A percentile compares a stretch with the other conserved stretches of the same genome.
phyloP scores from a whole-genome alignment of 2,113 vertebrate genomes.

The Plotosus lineatus region DNA sequence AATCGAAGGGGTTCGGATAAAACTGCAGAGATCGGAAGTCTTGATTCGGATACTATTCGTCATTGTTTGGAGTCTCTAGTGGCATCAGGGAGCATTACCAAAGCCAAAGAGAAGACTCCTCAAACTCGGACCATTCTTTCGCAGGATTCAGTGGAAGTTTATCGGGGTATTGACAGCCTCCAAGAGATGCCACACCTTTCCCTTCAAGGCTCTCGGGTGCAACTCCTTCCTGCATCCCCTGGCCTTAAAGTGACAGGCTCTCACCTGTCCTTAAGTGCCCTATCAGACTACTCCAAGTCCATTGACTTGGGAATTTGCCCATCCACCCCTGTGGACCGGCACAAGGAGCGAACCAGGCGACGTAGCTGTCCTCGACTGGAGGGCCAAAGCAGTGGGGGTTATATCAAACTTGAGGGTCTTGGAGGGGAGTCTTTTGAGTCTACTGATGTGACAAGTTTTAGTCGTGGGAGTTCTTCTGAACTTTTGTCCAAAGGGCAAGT shows the following conservation, averaged over 20 bases:
- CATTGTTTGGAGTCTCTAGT: constrained; percentile 38
- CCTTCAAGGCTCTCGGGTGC: constrained; percentile 62
- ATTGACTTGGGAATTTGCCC: constrained; percentile 59
- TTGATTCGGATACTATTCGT: constrained; percentile 56
- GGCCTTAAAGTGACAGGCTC: constrained; percentile 57
- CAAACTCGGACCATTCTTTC: constrained; percentile 42
- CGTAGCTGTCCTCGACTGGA: constrained; percentile 76
- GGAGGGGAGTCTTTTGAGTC: constrained; percentile 79
- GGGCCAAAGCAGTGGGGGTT: constrained; percentile 77
- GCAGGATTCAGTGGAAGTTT: constrained; percentile 58
- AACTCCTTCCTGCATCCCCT: constrained; percentile 59
- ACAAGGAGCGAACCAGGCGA: constrained; percentile 58
- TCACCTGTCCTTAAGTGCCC: constrained; percentile 60
- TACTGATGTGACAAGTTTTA: constrained; percentile 61
- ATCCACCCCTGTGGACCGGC: constrained; percentile 46
- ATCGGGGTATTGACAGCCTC: constrained; percentile 77
- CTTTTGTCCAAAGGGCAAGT: constrained; percentile 40
- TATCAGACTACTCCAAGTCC: constrained; percentile 64
- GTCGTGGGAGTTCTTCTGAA: constrained; percentile 65
- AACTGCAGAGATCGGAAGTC: constrained; percentile 40
- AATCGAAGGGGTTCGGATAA: constrained; percentile 57
- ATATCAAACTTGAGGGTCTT: constrained; percentile 74
- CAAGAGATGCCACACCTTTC: constrained; percentile 62
- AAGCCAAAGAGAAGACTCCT: constrained; percentile 52
- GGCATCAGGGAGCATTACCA: constrained; percentile 38